Percentiles rank a stretch among this genome's conserved stretches.
phyloP scores from a whole-genome alignment of 2,888 invertebrate species.

The Tethea ocularis region DNA sequence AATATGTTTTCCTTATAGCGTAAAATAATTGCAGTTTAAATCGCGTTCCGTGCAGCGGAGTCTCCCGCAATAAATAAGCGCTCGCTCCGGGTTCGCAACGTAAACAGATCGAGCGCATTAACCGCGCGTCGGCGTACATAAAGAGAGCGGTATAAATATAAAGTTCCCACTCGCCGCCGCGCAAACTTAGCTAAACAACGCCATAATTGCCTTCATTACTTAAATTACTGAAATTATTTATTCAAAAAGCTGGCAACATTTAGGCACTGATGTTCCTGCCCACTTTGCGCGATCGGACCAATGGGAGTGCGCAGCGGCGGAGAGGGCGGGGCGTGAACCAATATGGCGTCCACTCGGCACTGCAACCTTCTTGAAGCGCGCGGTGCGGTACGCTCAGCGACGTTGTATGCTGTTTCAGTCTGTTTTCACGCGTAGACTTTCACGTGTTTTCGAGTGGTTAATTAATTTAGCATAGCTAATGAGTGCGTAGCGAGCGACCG shows the following conservation, averaged over 20 bases:
- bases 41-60: slow-evolving; percentile 72
- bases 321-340: slow-evolving; percentile 70
- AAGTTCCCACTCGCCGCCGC: slow-evolving; percentile 81
- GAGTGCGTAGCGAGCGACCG: slow-evolving; percentile 43
- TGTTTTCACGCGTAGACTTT: slow-evolving; percentile 58
- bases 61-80: slow-evolving; percentile 78
- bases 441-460: slow-evolving; percentile 56
- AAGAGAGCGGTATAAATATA: slow-evolving; percentile 83
- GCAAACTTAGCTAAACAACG: slow-evolving; percentile 84
- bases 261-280: slow-evolving; percentile 66
- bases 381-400: slow-evolving; percentile 49
- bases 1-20: slow-evolving; percentile 75
- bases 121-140: slow-evolving; percentile 83
- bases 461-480: slow-evolving; percentile 55
- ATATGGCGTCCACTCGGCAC: slow-evolving; percentile 71
- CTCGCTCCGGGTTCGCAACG: slow-evolving; percentile 65
- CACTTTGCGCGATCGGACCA: slow-evolving; percentile 48
- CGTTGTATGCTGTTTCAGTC: slow-evolving; percentile 56
- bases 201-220: slow-evolving; percentile 85
- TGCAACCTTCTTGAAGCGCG: slow-evolving; percentile 47
- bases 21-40: slow-evolving; percentile 82
- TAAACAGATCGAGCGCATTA: slow-evolving; percentile 83
- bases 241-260: slow-evolving; percentile 84
- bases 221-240: slow-evolving; percentile 85
- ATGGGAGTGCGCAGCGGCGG: slow-evolving; percentile 46